Percentiles rank a stretch among this genome's conserved stretches.
phyloP scores from a whole-genome alignment of 2,113 vertebrate genomes.

The Boleophthalmus pectinirostris region DNA sequence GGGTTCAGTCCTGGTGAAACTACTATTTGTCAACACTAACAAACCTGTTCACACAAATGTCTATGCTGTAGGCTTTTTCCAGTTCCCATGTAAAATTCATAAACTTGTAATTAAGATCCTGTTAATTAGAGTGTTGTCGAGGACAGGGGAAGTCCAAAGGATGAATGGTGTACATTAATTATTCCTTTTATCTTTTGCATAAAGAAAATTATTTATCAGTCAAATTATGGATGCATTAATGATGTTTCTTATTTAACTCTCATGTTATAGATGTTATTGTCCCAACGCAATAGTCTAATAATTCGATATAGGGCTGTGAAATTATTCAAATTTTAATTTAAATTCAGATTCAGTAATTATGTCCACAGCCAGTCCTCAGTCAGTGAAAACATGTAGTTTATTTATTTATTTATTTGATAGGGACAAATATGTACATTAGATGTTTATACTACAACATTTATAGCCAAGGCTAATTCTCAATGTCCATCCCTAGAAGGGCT shows the following conservation, averaged over 20 bases:
- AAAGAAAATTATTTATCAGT: slow-evolving; percentile 34
- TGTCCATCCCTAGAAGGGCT: no score
- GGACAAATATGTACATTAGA: no score
- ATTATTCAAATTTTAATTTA: no score
- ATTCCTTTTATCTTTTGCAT: slow-evolving; percentile 68
- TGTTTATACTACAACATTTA: no score
- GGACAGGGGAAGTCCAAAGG: slow-evolving; percentile 57
- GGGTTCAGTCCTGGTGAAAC: not conserved
- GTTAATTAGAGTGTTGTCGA: slow-evolving; percentile 38
- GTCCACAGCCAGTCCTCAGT: no score
- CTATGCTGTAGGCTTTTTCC: slow-evolving; percentile 19
- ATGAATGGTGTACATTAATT: slow-evolving; percentile 60
- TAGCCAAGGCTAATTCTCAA: no score
- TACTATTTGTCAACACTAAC: slow-evolving; percentile 16
- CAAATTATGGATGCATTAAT: slow-evolving; percentile 42
- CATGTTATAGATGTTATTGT: slow-evolving; percentile 35
- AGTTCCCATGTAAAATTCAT: slow-evolving; percentile 59
- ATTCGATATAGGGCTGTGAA: not conserved
- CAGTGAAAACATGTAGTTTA: no score
- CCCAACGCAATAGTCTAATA: not conserved
- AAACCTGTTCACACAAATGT: slow-evolving; percentile 9
- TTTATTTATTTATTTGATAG: no score
- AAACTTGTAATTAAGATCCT: slow-evolving; percentile 57
- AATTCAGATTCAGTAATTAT: no score
- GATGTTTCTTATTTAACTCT: slow-evolving; percentile 58